Base-by-base conservation (phyloP, 2,888 invertebrate species). In the Drosophila buzzatii region DNA sequence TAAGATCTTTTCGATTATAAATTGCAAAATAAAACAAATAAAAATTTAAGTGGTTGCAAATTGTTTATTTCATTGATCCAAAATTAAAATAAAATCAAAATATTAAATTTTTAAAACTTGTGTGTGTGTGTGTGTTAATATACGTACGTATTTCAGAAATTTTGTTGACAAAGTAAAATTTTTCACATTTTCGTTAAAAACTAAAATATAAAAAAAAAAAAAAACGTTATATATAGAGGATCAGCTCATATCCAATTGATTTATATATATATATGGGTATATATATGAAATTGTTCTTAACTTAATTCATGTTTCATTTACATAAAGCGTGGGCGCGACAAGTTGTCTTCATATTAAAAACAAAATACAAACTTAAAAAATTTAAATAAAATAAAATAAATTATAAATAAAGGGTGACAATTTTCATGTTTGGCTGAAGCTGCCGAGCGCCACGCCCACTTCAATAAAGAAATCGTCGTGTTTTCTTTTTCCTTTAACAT, bases 81-180 rank as follows among this genome's bases (percentile, higher is more conserved):
- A 51, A 44, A 57, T 53, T 42, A 67, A 65, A 73, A 61, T 68
- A 60, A 37, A 49, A 56, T 27, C 27, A 47, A 12, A 60, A 60
- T 41, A 16, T 69, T 41, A 57, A 68, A 59, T 35, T 78, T 62
- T 73, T 52, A 56, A 63, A 67, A 67, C 44, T 78, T 55, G 18
- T 41, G 33, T 57, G 16, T 33, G 10, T n/a, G n/a, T n/a, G n/a
- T n/a, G n/a, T 42, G 2, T 33, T 1, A 18, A 9, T 42, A 18
- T 42, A 37, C 59, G 37, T 67, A n/a, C 56, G 45, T 66, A 53
- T 47, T 81, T 83, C 60, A 64, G 37, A 42, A 69, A 44, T 37
- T 65, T 67, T 37, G 33, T 56, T 12, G 58, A 79, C 80, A 79
- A 88, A 82, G 63, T 81, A 80, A 85, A 82, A 82, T 41, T 44